Base-by-base conservation (phyloP, 1,140 invertebrate genomes). In the Charaxes varanes region DNA sequence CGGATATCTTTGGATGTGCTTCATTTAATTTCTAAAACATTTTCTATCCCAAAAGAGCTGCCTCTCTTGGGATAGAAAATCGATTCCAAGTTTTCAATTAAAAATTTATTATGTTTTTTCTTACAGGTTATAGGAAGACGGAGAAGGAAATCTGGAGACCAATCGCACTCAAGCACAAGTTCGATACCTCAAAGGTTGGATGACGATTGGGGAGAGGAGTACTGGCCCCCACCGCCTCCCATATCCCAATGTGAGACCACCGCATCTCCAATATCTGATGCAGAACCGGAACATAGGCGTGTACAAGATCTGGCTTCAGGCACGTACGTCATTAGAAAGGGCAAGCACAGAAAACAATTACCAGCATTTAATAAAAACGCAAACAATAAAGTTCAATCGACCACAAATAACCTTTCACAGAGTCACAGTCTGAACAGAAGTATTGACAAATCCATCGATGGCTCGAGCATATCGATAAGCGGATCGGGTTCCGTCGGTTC, bases 291-390 rank as follows among this genome's bases (percentile, higher is more conserved):
- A 66, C 55, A 87, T 62, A 55, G 86, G 57, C 33, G 88, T 62
- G 60, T 79, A 23, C 55, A 88, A 42, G 89, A 90, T 46, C 57
- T 90, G 2, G 88, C 87, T 11, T 88, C 87, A 17, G 90, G 90
- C n/a, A 93, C 91, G 5, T 93, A 92, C 55, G 88, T 93, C 4
- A 91, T 93, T 35, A 71, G 91, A 10, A 87, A 90, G 30, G 90
- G 87, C 67, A 57, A 87, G 85, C 62, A 88, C 26, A 50, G 84
- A 18, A 86, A 86, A 58, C 78, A 86, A 33, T 59, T 86, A 48
- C 84, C 84, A 14, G 70, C 63, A 32, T 84, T 85, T 45, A 72
- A 78, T 36, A 86, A 86, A 53, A 77, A 62, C 30, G 16, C 61
- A 8, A 64, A 66, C 2, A 86, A 74, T 28, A 86, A 85, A 11